phyloP scores from a whole-genome alignment of 2,888 invertebrate species.

The Ellobium chinense region DNA sequence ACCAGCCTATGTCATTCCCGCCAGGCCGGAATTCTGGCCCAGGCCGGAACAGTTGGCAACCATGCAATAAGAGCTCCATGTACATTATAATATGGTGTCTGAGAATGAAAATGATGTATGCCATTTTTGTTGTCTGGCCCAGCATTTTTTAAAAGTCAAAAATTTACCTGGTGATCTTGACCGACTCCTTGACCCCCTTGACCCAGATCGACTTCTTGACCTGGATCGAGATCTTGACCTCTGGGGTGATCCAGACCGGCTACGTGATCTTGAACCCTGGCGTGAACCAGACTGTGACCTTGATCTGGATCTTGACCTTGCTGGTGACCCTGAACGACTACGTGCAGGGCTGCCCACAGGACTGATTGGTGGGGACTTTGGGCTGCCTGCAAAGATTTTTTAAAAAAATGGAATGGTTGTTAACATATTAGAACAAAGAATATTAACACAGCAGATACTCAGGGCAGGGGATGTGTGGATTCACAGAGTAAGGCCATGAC shows the following conservation, averaged over 20 bases:
- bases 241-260: conserved; percentile 32
- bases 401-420: background rate
- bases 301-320: conserved; percentile 44
- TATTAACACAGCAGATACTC: no score
- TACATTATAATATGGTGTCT: no score
- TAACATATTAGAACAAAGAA: no score
- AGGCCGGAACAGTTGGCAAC: no score
- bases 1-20: no score
- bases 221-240: conserved; percentile 31
- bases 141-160: no score
- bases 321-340: conserved; percentile 41
- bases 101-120: no score
- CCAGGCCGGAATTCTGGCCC: no score
- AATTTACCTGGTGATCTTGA: conserved; percentile 21
- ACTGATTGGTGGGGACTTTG: conserved; percentile 43
- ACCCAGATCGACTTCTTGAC: conserved; percentile 28
- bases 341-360: conserved; percentile 44
- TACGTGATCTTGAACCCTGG: conserved; percentile 49
- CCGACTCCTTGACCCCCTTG: conserved; percentile 26
- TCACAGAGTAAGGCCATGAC: background rate
- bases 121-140: no score
- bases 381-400: conserved; percentile 23
- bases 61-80: no score
- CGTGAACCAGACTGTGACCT: conserved; percentile 57
- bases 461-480: no score